Percentiles rank a stretch among this genome's conserved stretches.
Evolutionary conservation across 2,113 vertebrate genomes (phyloP).

Genomic region (Sterna hirundo): DNA sequence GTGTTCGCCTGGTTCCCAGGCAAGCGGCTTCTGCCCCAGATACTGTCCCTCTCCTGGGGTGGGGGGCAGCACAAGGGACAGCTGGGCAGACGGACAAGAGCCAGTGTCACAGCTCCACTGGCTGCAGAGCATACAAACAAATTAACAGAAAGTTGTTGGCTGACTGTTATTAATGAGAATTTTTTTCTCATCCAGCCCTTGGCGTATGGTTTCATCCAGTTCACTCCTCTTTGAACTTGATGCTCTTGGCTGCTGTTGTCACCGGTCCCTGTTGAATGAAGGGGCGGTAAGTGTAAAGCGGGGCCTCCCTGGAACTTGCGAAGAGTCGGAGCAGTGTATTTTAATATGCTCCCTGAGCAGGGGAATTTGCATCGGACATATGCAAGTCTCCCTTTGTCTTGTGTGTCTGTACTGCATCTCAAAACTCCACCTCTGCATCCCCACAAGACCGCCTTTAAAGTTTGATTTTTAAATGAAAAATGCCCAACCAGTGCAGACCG

Average conservation of each 20-base stretch:
- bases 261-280: not conserved
- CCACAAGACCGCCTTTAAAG: not conserved
- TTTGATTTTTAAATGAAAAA: not conserved
- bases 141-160: not conserved
- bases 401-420: not conserved
- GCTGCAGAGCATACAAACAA: not conserved
- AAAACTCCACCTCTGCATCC: not conserved
- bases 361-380: not conserved
- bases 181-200: not conserved
- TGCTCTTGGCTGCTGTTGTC: not conserved
- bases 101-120: not conserved
- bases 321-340: not conserved
- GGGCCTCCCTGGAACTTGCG: not conserved
- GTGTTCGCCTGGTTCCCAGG: not conserved
- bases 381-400: not conserved
- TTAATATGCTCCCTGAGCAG: not conserved
- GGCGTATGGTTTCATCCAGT: not conserved
- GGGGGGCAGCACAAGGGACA: not conserved
- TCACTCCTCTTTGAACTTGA: not conserved
- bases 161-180: not conserved
- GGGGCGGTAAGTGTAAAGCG: not conserved
- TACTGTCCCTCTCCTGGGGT: fast-evolving
- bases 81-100: not conserved
- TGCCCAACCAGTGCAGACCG: not conserved
- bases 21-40: not conserved